Base-by-base conservation (phyloP, 1,140 invertebrate species). In the Drosophila rufa region DNA sequence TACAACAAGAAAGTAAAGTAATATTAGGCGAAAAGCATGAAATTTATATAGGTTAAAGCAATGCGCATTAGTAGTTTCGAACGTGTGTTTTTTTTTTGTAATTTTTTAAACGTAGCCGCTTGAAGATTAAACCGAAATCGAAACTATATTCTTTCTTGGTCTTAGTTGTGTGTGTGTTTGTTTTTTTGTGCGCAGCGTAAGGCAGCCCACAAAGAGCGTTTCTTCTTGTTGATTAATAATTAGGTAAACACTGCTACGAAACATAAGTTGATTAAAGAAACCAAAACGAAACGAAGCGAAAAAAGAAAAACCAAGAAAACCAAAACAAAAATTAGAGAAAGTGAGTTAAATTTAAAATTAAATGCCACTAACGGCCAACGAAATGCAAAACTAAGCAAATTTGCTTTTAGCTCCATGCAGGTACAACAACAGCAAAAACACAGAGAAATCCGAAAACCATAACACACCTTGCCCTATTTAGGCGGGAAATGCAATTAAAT, bases 221-320 rank as follows among this genome's bases (percentile, higher is more conserved):
- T 80, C 79, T 89, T 89, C 84, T 89, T 89, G 84, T 89, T 89
- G 84, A 89, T 89, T 89, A 89, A 90, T 89, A 90, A 89, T 89
- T 89, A 89, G 84, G 84, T 84, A 90, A 84, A 61, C 33, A 56
- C 51, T 53, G 60, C 65, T 53, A 75, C 53, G 73, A 80, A 71
- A 70, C 55, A 83, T 80, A 82, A 77, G 71, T 82, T 87, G 76
- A 77, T 70, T 70, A 58, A 70, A 55, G 30, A 80, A 48, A 73
- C 46, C 67, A 45, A 11, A 47, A 50, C 3, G n/a, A 33, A 30
- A 25, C 22, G 22, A 65, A 66, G 4, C 30, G 9, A 40, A 46
- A 36, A 48, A 12, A 33, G 9, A 40, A 46, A 36, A 48, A 12
- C 14, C 5, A 61, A 5, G 8, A 25, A 70, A 73, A 40, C 61